These are phyloP conservation scores for Leptopilina boulardi DNA, from an alignment of 1,140 invertebrate species.

Conservation along the genomic window DNA sequence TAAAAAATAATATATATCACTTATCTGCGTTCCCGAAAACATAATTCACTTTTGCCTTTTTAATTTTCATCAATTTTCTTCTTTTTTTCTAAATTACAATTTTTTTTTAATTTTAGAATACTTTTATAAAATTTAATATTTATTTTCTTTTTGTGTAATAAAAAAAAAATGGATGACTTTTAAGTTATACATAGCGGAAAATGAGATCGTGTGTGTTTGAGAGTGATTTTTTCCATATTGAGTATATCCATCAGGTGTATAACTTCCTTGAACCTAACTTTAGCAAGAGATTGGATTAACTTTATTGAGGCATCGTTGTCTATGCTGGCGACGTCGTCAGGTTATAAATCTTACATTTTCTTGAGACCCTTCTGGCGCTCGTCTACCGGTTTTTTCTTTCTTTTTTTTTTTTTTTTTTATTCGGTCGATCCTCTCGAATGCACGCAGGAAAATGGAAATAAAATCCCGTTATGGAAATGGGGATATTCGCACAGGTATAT, in stretches of 20 bases:
- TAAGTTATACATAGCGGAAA: constrained; percentile 1
- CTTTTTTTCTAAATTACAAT: not conserved
- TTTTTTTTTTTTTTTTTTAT: no score
- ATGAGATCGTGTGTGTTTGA: constrained; percentile 8
- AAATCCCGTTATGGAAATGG: constrained; percentile 64
- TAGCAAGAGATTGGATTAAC: constrained; percentile 11
- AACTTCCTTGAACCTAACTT: not conserved
- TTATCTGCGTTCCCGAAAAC: no score
- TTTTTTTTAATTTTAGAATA: not conserved
- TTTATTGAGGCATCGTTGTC: constrained; percentile 32
- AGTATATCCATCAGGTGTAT: constrained; percentile 19
- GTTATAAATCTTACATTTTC: constrained; percentile 33
- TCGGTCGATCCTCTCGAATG: constrained; percentile 27
- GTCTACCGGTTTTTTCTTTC: constrained; percentile 8
- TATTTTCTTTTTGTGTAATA: no score
- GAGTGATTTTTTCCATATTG: constrained; percentile 6
- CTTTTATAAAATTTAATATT: not conserved
- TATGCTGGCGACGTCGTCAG: constrained; percentile 6
- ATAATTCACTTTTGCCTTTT: not conserved
- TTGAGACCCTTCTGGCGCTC: not conserved
- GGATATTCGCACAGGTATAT: constrained; percentile 30
- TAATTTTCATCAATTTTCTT: not conserved
- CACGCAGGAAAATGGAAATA: constrained; percentile 61
- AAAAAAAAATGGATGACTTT: constrained; percentile 17
- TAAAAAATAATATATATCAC: constrained; percentile 23